Evolutionary conservation across 2,888 invertebrate species (phyloP), one percentile per base, ranked within the genome.

Genomic region (Acholoe squamosa): DNA sequence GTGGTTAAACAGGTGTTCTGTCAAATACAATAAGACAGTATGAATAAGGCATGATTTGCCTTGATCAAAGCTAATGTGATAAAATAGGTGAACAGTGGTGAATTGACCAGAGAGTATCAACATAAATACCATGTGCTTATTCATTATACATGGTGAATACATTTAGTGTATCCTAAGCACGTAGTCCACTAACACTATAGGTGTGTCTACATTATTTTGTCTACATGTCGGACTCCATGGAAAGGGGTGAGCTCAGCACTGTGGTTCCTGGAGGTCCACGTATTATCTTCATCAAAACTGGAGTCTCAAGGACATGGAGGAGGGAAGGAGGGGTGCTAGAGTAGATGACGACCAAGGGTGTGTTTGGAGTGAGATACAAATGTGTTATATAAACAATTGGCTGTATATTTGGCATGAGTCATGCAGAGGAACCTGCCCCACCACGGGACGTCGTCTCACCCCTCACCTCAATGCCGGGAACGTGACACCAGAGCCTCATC

Each of bases 361-460:
- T 84, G 84, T 84, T 84, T 84, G 84, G 84, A 84, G 84, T 33
- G 84, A 84, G 84, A 84, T 84, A 84, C 84, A 84, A 84, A 84
- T 84, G 84, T 84, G 84, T 84, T 84, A 84, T 84, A 84, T 84
- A 84, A 84, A 84, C 84, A 84, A 84, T 51, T 34, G 84, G 84
- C 34, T 84, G 84, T 84, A 84, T 84, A 84, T 84, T 84, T 84
- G 84, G 84, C 84, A 43, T 84, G 84, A 84, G 84, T 84, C 84
- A 84, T 84, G 84, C 71, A 25, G 84, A 22, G 84, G 19, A 5
- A 16, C 34, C 34, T 34, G n/a, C 43, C 43, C 19, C 34, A 3
- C 84, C 34, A 22, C 22, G 43, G 34, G 84, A 34, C 43, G 34
- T 31, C 84, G 51, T 16, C 84, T 25, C 84, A 84, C 84, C 34